Evolutionary conservation across 2,113 vertebrate species (phyloP).

Genomic region (Muntiacus reevesi): DNA sequence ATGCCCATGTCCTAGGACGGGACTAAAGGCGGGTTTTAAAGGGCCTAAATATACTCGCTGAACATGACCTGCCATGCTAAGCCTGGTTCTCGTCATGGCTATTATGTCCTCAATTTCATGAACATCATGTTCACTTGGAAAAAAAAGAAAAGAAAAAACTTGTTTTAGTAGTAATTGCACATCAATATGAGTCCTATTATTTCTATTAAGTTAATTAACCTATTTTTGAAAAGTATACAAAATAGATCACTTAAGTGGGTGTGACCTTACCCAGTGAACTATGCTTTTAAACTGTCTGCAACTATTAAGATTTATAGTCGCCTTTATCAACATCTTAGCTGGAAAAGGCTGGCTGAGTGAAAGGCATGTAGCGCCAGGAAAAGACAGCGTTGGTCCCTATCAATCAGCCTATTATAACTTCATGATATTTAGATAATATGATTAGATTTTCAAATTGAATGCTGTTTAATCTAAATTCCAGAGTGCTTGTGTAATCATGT

Average conservation of each 20-base stretch:
- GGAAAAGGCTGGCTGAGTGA: conserved; percentile 60
- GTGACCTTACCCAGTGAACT: conserved; percentile 58
- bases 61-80: conserved; percentile 41
- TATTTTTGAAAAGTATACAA: conserved; percentile 72
- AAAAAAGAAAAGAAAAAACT: conserved; percentile 52
- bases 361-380: conserved; percentile 53
- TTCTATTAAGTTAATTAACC: conserved; percentile 73
- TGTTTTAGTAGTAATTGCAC: conserved; percentile 59
- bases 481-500: conserved; percentile 48
- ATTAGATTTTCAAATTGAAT: conserved; percentile 73
- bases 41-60: conserved; percentile 18
- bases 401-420: conserved; percentile 71
- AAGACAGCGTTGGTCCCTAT: conserved; percentile 55
- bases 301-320: conserved; percentile 67
- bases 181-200: conserved; percentile 70
- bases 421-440: conserved; percentile 70
- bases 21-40: conserved; percentile 47
- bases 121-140: conserved; percentile 44
- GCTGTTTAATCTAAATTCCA: conserved; percentile 72
- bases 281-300: conserved; percentile 62
- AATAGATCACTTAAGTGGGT: conserved; percentile 68
- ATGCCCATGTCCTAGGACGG: neutral
- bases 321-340: conserved; percentile 67
- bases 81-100: conserved; percentile 62
- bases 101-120: conserved; percentile 62